Evolutionary conservation across 2,797 vertebrate species (phyloP), one percentile per base, ranked within the genome.

Genomic region (Darevskia nairensis): DNA sequence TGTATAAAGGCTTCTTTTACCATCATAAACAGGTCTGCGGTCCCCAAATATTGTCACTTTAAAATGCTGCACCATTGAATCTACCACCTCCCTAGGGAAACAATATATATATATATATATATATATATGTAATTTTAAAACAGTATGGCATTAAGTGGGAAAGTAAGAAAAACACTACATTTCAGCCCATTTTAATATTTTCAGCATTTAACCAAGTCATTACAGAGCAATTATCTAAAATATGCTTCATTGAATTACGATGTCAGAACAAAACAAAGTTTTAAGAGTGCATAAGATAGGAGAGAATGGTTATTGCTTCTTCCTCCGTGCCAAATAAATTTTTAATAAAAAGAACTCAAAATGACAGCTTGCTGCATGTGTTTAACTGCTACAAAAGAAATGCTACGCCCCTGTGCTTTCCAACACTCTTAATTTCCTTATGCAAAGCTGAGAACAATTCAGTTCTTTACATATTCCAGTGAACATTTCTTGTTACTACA

Each of bases 11-110:
- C 98, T 99, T 96, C 94, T 98, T 96, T 99, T 99, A 91, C 99
- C 99, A 97, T 99, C 99, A 91, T 99, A 99, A 92, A 99, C 99
- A 6, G 99, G 99, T 94, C 97, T 97, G 86, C 98, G 97, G 95
- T 99, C 98, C 81, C 99, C 98, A 95, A 99, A 99, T 97, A 99
- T 99, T 91, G 98, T 99, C 95, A 99, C 99, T 97, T 99, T 99
- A 97, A 99, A 99, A 97, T 99, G 99, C 95, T 99, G 98, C 94
- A 99, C 98, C 98, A 99, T 99, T 91, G 98, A 98, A 96, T 99
- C 98, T 96, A 99, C 99, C 95, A 99, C 99, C 91, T 99, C 99
- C 97, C 99, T 99, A 91, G 75, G 95, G 90, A 95, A 92, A 90
- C 5, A 78, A 77, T 55, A 88, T 46, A 92, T 72, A 66, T 6